Conservation (phyloP, 2,888 invertebrate species). For the Oligia strigilis region DNA sequence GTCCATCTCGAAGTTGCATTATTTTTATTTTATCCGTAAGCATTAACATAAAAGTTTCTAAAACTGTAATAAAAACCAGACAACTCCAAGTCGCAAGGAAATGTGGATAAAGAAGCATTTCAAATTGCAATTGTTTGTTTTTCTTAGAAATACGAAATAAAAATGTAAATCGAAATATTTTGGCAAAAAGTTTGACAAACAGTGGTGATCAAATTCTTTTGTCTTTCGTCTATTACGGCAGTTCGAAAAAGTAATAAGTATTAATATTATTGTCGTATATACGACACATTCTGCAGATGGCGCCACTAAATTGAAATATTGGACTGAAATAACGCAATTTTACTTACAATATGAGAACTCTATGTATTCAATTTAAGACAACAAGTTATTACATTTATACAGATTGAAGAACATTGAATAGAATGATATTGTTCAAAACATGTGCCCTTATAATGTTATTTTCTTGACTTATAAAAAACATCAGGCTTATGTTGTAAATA, state of each 20-base stretch:
- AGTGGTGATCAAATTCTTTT: conserved; percentile 15
- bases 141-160: neutral
- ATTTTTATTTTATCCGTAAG: neutral
- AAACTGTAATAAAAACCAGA: conserved; percentile 52
- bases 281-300: conserved; percentile 18
- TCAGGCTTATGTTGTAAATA: neutral
- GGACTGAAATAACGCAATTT: conserved; percentile 4
- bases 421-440: neutral
- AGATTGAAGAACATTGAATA: neutral
- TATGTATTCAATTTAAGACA: conserved; percentile 5
- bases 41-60: neutral
- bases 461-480: neutral
- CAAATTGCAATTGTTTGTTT: neutral
- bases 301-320: conserved; percentile 4
- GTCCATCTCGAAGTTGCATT: conserved; percentile 2
- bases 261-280: neutral
- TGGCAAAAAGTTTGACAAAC: conserved; percentile 30
- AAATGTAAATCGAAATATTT: neutral
- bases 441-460: neutral
- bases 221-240: conserved; percentile 12
- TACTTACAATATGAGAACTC: neutral
- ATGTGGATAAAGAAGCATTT: conserved; percentile 23
- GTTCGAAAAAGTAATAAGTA: conserved; percentile 30
- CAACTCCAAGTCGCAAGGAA: neutral
- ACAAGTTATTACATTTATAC: conserved; percentile 6